Base-by-base conservation (phyloP, 2,888 invertebrate genomes). In the Macrophya annulata region DNA sequence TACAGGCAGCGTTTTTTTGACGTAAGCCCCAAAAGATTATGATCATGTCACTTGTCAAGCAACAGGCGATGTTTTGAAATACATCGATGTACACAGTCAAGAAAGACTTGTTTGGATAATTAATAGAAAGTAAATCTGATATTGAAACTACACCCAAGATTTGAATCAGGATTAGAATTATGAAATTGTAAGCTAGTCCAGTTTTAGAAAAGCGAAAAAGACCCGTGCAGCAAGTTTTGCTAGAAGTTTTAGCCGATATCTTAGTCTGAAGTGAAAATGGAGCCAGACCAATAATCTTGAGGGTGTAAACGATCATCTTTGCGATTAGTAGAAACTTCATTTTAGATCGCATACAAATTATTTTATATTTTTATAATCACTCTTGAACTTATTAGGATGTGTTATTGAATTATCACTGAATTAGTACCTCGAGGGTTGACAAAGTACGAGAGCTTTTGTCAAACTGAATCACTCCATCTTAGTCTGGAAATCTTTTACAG, bases 221-320 rank as follows among this genome's bases (percentile, higher is more conserved):
- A n/a, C 55, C 4, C 17, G n/a, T 6, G 10, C 48, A 10, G n/a
- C 40, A 31, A 51, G 55, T 10, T 12, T 77, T 37, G 15, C 31
- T 10, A n/a, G 31, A 17, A 31, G 55, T 77, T 55, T 25, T n/a
- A 0, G 45, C 72, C 21, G 72, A 74, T n/a, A 4, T 45, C 21
- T 45, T 43, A 25, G 43, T 12, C 40, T 74, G 40, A 1, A 4
- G 45, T 45, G 45, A 74, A n/a, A 74, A 74, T 45, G 72, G 72
- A 21, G 72, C 72, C 3, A 74, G 72, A 10, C 72, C 72, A 45
- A 74, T 74, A 12, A 74, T 74, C 45, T 74, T 74, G 43, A 74
- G 21, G 43, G 43, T 43, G n/a, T 74, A 74, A 43, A 45, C 68
- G 6, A 68, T 4, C 2, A 74, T 45, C 17, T 4, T 5, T 9